Conservation (phyloP, 1,140 invertebrate species). For the Drosophila biarmipes region DNA sequence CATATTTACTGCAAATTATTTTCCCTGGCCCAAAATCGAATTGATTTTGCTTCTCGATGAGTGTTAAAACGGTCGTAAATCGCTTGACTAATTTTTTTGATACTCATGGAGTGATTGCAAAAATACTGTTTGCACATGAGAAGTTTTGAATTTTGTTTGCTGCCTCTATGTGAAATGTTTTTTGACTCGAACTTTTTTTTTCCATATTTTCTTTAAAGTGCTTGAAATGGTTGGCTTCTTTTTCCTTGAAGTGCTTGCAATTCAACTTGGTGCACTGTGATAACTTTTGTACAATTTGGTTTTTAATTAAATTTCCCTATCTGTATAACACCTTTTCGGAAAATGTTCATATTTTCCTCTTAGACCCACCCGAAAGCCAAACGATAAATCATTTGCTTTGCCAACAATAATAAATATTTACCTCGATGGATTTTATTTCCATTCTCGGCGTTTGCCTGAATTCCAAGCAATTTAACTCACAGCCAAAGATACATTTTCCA, state of each 20-base stretch:
- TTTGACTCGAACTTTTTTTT: conserved; percentile 17
- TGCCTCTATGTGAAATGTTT: conserved; percentile 6
- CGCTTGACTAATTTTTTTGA: conserved; percentile 10
- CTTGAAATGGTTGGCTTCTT: not conserved
- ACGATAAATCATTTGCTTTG: conserved; percentile 15
- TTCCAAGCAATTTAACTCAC: conserved; percentile 65
- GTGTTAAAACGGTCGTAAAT: conserved; percentile 18
- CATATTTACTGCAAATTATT: conserved; percentile 38
- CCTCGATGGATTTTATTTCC: not conserved
- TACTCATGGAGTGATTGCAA: not conserved
- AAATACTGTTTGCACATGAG: not conserved
- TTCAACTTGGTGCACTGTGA: not conserved
- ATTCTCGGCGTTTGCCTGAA: conserved; percentile 13
- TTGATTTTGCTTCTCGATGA: conserved; percentile 8
- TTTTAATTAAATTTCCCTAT: not conserved
- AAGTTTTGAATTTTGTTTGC: conserved; percentile 3
- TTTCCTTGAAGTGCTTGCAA: conserved; percentile 17
- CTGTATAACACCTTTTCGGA: not conserved
- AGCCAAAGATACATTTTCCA: conserved; percentile 22
- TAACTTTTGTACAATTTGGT: not conserved
- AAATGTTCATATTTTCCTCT: not conserved
- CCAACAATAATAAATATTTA: conserved; percentile 17
- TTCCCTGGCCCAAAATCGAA: conserved; percentile 5
- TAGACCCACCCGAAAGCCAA: not conserved
- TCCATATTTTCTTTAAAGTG: conserved; percentile 12